phyloP scores from a whole-genome alignment of 2,888 invertebrate species.

The Drosophila yooni region DNA sequence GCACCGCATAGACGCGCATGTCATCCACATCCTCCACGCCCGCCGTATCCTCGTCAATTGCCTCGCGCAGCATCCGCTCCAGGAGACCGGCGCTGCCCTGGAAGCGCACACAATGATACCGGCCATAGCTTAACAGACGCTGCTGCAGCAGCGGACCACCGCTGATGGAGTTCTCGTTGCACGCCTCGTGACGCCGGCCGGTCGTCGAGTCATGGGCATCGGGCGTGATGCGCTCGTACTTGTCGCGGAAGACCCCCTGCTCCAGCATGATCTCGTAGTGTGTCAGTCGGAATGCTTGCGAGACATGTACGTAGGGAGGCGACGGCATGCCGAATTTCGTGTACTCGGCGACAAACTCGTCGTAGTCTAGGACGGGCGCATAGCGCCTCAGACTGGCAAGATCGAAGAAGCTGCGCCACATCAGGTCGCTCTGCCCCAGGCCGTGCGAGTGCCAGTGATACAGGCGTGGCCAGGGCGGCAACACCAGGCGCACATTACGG shows the following conservation, averaged over 20 bases:
- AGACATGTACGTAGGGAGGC: conserved; percentile 86
- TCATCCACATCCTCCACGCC: conserved; percentile 62
- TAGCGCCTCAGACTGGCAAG: conserved; percentile 90
- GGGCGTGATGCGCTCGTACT: conserved; percentile 89
- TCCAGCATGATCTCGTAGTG: conserved; percentile 94
- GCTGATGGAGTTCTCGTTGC: conserved; percentile 64
- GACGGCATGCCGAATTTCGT: conserved; percentile 67
- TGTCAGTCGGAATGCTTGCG: conserved; percentile 92
- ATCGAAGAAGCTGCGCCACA: conserved; percentile 96
- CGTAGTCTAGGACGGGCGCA: conserved; percentile 92
- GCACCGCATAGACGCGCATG: conserved; percentile 70
- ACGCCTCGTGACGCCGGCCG: conserved; percentile 28
- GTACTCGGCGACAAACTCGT: conserved; percentile 90
- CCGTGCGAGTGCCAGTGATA: conserved; percentile 94
- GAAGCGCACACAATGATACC: conserved; percentile 90
- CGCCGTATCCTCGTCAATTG: conserved; percentile 54
- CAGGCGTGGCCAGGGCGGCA: conserved; percentile 96
- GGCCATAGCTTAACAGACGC: conserved; percentile 89
- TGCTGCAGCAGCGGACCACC: conserved; percentile 89
- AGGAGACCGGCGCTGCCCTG: conserved; percentile 91
- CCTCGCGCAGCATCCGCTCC: conserved; percentile 86
- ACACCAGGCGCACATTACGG: conserved; percentile 88
- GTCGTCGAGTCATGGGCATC: conserved; percentile 85
- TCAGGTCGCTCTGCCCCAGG: conserved; percentile 87
- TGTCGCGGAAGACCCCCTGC: conserved; percentile 92